A percentile compares a stretch with the other conserved stretches of the same genome.
These are phyloP conservation scores for Rapana venosa DNA, from an alignment of 2,888 invertebrate species.

Conservation along the genomic window DNA sequence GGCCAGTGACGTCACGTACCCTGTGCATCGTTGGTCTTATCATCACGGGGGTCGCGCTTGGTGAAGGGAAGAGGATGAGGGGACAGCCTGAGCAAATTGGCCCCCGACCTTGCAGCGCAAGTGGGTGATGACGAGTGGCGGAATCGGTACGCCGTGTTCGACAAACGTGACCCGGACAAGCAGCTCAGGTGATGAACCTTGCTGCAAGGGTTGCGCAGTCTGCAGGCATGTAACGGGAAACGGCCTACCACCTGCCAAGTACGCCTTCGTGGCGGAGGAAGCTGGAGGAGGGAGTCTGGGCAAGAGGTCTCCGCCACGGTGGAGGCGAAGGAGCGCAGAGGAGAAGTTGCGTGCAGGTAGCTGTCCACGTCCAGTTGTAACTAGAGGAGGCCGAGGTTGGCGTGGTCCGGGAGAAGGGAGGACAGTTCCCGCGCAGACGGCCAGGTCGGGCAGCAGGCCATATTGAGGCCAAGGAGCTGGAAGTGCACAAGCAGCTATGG, in stretches of 20 bases:
- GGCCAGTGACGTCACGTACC: not conserved
- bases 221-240: not conserved
- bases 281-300: no score
- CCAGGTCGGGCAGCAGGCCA: no score
- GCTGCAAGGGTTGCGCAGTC: not conserved
- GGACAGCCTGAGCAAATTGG: not conserved
- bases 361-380: no score
- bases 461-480: no score
- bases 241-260: not conserved
- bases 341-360: no score
- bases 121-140: constrained; percentile 3
- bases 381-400: no score
- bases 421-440: no score
- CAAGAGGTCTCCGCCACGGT: no score
- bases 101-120: not conserved
- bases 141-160: not conserved
- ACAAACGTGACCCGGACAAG: not conserved
- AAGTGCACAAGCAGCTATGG: no score
- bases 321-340: no score
- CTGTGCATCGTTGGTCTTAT: not conserved
- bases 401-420: no score
- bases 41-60: not conserved
- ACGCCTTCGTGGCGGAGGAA: not conserved
- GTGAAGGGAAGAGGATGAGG: not conserved
- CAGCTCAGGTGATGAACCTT: not conserved